These are phyloP conservation scores for Drosophila kambysellisi DNA, from an alignment of 2,888 invertebrate genomes.

Conservation along the genomic window DNA sequence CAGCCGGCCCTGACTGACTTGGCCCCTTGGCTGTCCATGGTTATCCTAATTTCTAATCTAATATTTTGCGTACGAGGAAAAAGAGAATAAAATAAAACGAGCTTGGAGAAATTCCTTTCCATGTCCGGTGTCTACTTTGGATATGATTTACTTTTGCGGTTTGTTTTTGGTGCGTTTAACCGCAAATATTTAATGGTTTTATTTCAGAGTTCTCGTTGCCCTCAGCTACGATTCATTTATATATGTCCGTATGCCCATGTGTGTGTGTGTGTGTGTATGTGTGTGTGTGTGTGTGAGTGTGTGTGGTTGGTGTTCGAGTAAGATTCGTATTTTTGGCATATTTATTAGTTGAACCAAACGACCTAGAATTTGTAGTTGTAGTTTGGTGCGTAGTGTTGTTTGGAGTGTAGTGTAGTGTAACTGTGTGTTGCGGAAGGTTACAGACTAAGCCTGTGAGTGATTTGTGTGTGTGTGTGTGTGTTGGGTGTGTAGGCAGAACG, in stretches of 20 bases:
- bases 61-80: constrained; percentile 69
- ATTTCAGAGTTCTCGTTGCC: constrained; percentile 51
- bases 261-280: constrained; percentile 15
- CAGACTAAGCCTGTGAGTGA: constrained; percentile 27
- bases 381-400: constrained; percentile 6
- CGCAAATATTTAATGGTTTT: constrained; percentile 81
- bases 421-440: constrained; percentile 14
- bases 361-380: constrained; percentile 57
- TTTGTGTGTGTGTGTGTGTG: constrained; percentile 3
- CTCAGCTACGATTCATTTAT: constrained; percentile 76
- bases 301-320: constrained; percentile 12
- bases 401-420: constrained; percentile 5
- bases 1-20: constrained; percentile 15
- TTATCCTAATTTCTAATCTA: constrained; percentile 81
- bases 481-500: constrained; percentile 7
- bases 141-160: constrained; percentile 79
- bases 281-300: constrained; percentile 13
- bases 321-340: constrained; percentile 67
- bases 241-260: constrained; percentile 39
- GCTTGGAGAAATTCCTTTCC: constrained; percentile 62
- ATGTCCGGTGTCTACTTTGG: constrained; percentile 65
- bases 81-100: constrained; percentile 21
- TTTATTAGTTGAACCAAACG: constrained; percentile 70
- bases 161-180: constrained; percentile 78
- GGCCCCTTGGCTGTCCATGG: constrained; percentile 45